Evolutionary conservation across 2,113 vertebrate genomes (phyloP).

Genomic region (Lophotis ruficrista): DNA sequence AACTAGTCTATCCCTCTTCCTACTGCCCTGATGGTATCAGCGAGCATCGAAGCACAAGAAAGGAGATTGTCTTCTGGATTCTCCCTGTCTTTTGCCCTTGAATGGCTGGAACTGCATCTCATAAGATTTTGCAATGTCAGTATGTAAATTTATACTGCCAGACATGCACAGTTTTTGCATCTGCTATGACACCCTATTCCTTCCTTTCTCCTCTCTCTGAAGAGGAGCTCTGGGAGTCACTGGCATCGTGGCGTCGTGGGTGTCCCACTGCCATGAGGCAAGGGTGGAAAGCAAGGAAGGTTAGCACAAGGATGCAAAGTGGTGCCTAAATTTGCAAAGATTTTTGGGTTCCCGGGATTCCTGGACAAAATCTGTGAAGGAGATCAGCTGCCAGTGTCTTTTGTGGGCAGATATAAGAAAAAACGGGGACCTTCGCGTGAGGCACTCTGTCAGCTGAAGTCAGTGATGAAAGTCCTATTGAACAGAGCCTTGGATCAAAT

Average conservation of each 20-base stretch:
- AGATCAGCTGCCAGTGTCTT: background rate
- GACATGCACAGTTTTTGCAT: background rate
- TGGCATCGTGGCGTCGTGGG: rapidly evolving
- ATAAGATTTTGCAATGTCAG: background rate
- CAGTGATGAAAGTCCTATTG: background rate
- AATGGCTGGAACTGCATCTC: background rate
- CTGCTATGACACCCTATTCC: background rate
- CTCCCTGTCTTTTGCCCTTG: background rate
- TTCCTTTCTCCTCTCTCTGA: background rate
- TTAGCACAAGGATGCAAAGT: background rate
- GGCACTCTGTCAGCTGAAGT: background rate
- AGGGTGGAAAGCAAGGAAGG: background rate
- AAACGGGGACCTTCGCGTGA: background rate
- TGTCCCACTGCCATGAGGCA: background rate
- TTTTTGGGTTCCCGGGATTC: background rate
- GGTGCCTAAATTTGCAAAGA: background rate
- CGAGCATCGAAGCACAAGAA: background rate
- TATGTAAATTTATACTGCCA: background rate
- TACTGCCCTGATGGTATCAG: background rate
- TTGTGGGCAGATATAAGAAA: background rate
- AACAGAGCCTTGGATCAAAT: conserved; percentile 1
- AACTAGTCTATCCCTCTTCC: background rate
- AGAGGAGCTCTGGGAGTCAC: background rate
- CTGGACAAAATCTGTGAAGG: background rate
- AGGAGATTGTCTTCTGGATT: background rate